Percentiles rank a stretch among this genome's conserved stretches.
Evolutionary conservation across 2,797 vertebrate genomes (phyloP).

Genomic region (Eidolon dupreanum): DNA sequence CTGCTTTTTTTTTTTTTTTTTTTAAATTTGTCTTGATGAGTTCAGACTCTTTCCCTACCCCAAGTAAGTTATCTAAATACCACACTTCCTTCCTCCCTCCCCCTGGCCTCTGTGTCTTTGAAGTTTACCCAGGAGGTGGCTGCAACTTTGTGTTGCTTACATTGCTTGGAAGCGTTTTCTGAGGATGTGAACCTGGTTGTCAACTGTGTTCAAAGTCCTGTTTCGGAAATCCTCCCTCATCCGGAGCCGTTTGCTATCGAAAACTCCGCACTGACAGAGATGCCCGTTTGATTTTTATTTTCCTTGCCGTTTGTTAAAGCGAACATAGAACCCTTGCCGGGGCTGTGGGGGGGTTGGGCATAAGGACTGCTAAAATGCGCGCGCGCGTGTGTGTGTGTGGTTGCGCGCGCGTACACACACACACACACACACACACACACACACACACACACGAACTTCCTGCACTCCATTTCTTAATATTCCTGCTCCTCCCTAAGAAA

Average conservation of each 20-base stretch:
- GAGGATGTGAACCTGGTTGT: constrained; percentile 59
- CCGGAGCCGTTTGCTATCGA: background rate
- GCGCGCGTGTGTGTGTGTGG: background rate
- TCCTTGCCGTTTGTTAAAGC: background rate
- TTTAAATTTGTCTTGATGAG: too few relatives aligned
- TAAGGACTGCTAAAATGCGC: too few relatives aligned
- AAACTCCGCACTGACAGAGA: constrained; percentile 29
- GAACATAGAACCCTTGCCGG: background rate
- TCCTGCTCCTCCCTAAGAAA: background rate
- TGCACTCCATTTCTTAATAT: background rate
- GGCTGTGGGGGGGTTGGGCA: too few relatives aligned
- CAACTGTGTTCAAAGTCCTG: constrained; percentile 63
- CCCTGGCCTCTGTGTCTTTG: constrained; percentile 51
- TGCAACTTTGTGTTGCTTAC: constrained; percentile 45
- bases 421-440: background rate
- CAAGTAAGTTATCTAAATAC: constrained; percentile 71
- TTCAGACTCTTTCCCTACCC: too few relatives aligned
- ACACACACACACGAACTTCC: constrained; percentile 57
- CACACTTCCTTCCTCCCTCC: constrained; percentile 73
- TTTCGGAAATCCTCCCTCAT: constrained; percentile 43
- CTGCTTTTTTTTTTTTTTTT: background rate
- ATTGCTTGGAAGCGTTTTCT: constrained; percentile 46
- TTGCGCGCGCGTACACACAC: too few relatives aligned
- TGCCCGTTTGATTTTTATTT: background rate
- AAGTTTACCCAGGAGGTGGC: constrained; percentile 64